Conservation (phyloP, 1,140 invertebrate genomes). For the Penaeus chinensis region DNA sequence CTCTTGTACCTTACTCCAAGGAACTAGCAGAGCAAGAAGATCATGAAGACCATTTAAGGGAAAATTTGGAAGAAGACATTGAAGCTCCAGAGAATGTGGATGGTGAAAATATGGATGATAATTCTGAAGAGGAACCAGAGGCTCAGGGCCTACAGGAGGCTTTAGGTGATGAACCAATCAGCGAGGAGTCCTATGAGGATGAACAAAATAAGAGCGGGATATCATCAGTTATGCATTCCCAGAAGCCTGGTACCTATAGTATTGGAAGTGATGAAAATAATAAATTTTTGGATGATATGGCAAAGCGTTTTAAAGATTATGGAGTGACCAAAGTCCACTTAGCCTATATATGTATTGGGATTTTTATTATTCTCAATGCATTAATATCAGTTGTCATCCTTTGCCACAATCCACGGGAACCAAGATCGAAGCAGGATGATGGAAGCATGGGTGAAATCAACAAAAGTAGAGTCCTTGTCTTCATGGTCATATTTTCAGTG, state of each 20-base stretch:
- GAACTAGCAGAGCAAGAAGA: no score
- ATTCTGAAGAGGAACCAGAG: not conserved
- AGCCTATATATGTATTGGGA: conserved; percentile 69
- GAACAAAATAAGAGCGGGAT: no score
- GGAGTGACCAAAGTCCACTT: conserved; percentile 70
- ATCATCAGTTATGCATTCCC: not conserved
- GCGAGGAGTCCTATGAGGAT: no score
- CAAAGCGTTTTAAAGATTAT: conserved; percentile 62
- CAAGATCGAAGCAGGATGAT: conserved; percentile 65
- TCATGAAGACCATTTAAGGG: not conserved
- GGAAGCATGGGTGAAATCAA: conserved; percentile 48
- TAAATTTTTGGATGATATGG: conserved; percentile 61
- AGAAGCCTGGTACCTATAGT: conserved; percentile 64
- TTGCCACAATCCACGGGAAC: conserved; percentile 67
- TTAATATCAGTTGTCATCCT: conserved; percentile 69
- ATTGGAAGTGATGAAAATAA: conserved; percentile 62
- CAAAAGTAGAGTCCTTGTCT: conserved; percentile 64
- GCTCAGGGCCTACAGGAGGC: conserved; percentile 8
- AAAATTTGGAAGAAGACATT: not conserved
- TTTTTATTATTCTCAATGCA: conserved; percentile 68
- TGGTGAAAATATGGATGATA: not conserved
- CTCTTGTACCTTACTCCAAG: not conserved
- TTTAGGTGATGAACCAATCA: not conserved
- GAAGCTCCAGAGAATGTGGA: not conserved
- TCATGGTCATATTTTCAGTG: conserved; percentile 69